Percentiles rank a stretch among this genome's conserved stretches.
Conservation (phyloP, 2,797 vertebrate species). For the Tenualosa thibaudeaui region DNA sequence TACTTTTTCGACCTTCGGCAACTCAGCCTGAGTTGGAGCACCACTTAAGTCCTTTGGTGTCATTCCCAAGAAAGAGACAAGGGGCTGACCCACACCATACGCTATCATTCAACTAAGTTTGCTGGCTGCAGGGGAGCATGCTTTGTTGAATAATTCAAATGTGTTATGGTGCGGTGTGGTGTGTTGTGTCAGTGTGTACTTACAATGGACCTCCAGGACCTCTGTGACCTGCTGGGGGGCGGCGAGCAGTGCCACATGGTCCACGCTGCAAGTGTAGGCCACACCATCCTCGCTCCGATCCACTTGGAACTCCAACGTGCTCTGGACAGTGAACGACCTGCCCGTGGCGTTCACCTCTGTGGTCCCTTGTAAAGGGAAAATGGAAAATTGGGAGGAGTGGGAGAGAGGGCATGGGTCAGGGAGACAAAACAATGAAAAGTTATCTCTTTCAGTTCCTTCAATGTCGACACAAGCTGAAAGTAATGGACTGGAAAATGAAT, state of each 20-base stretch:
- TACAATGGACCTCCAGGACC: constrained; percentile 98
- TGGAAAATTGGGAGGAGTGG: background rate
- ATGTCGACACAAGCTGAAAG: constrained; percentile 7
- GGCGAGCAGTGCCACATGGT: constrained; percentile 88
- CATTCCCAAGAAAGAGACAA: background rate
- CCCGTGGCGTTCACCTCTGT: constrained; percentile 88
- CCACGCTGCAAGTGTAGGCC: constrained; percentile 92
- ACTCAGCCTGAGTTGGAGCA: background rate
- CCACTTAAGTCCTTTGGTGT: background rate
- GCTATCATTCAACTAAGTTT: background rate
- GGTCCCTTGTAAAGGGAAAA: constrained; percentile 63
- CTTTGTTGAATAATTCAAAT: background rate
- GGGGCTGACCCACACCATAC: background rate
- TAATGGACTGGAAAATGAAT: constrained; percentile 22
- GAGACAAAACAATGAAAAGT: background rate
- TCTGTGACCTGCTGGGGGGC: constrained; percentile 92
- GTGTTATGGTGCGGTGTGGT: background rate
- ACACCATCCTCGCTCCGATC: constrained; percentile 88
- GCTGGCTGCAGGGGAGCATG: background rate
- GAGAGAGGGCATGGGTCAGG: background rate
- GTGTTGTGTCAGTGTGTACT: constrained; percentile 67
- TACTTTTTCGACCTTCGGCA: background rate
- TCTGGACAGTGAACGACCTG: constrained; percentile 91
- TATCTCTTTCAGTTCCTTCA: background rate
- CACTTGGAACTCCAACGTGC: constrained; percentile 88